Base-by-base conservation (phyloP, 2,797 vertebrate species). In the Crypturellus tataupa region DNA sequence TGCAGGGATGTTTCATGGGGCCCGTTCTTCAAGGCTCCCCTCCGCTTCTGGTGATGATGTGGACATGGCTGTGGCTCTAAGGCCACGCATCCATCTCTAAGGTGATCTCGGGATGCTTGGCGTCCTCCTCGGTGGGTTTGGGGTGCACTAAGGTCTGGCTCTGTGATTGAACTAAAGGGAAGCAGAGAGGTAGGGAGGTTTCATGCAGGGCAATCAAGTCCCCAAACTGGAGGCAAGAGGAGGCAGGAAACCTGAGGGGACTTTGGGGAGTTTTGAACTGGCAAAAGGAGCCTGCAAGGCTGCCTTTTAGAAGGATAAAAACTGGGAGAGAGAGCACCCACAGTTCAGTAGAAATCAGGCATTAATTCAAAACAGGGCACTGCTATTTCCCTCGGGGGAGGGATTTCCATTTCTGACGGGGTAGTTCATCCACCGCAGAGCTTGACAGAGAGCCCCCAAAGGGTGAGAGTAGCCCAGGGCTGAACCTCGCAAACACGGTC, bases 391-490 rank as follows among this genome's bases (percentile, higher is more conserved):
- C 70, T 83, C 24, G 25, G 60, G 72, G 58, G 40, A 49, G 21
- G 23, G 25, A 92, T 94, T 94, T 95, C 79, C 62, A 58, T 8
- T 82, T 87, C 68, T 42, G 53, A 51, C 21, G 60, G 70, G 31
- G 64, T 42, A 87, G 44, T 80, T 90, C 7, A 24, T 64, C 71
- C 62, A 90, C 68, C 16, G 7, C 60, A 71, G 80, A 23, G 59
- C 46, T 70, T 75, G 58, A 56, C 64, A 80, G 49, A 89, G 62
- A 72, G 25, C 27, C 37, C 67, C 13, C 18, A 49, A 53, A 70
- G 67, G 47, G 49, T 27, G 7, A 63, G 83, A 81, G 60, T 56
- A 67, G n/a, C 77, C 51, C 59, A 89, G 65, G 68, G 84, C 82
- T 25, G 10, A 90, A 53, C 78, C 58, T 77, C 1, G 0, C 78